Evolutionary conservation across 2,888 invertebrate species (phyloP).

Genomic region (Drosophila acutilabella): DNA sequence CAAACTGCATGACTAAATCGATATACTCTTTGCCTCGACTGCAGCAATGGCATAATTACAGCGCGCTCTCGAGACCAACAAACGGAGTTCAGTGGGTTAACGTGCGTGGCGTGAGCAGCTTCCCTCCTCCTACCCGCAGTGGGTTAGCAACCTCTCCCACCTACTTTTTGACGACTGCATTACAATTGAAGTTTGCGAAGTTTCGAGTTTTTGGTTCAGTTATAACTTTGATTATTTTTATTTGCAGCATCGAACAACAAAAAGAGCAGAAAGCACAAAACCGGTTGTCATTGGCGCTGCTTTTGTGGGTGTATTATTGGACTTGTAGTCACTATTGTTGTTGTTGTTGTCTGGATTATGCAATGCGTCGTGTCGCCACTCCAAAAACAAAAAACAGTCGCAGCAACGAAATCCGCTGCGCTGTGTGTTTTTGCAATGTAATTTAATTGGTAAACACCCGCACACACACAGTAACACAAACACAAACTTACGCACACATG

Average conservation of each 20-base stretch:
- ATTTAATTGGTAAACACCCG: slow-evolving; percentile 33
- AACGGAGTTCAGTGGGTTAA: slow-evolving; percentile 75
- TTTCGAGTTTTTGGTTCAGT: slow-evolving; percentile 49
- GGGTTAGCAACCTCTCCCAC: background rate
- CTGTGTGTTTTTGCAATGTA: slow-evolving; percentile 47
- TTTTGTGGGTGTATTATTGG: slow-evolving; percentile 65
- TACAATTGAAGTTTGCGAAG: slow-evolving; percentile 59
- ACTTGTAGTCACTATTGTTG: slow-evolving; percentile 48
- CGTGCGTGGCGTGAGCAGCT: slow-evolving; percentile 49
- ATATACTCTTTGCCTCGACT: slow-evolving; percentile 3
- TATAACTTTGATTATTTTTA: slow-evolving; percentile 60
- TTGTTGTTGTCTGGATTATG: slow-evolving; percentile 61
- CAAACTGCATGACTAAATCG: slow-evolving; percentile 1
- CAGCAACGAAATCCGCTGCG: slow-evolving; percentile 49
- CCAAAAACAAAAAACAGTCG: slow-evolving; percentile 59
- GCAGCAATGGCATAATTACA: slow-evolving; percentile 56
- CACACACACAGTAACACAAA: slow-evolving; percentile 14
- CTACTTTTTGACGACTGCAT: slow-evolving; percentile 20
- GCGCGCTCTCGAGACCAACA: slow-evolving; percentile 19
- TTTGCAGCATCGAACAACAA: slow-evolving; percentile 32
- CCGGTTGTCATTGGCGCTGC: slow-evolving; percentile 52
- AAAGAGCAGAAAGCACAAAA: slow-evolving; percentile 42
- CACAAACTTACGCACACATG: slow-evolving; percentile 10
- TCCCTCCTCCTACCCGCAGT: background rate
- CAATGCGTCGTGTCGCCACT: slow-evolving; percentile 70